Evolutionary conservation across 2,888 invertebrate species (phyloP), one percentile per base, ranked within the genome.

Genomic region (Hydropsyche betteni): DNA sequence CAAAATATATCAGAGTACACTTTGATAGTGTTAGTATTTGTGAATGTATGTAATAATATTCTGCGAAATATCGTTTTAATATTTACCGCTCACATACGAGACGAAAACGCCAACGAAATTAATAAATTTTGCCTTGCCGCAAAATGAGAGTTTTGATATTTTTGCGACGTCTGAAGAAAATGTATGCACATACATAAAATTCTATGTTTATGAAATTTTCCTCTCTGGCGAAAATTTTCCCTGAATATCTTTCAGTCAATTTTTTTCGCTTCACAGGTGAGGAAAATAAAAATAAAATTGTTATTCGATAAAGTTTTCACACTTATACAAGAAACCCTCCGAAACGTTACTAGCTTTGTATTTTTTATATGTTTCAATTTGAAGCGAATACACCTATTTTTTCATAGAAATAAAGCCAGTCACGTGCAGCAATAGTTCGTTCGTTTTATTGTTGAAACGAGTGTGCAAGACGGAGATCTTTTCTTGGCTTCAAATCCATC

Each of bases 401-500:
- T 44, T 44, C 6, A 8, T 10, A 44, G 10, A 44, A 1, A 44
- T 44, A 44, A 44, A 44, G 10, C 44, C 44, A 44, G 44, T 44
- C 44, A 55, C 55, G 16, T 14, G 16, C 55, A 55, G 55, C n/a
- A 1, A n/a, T 14, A 3, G 55, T 55, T 3, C 16, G 10, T 55
- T 16, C 55, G 69, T 14, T 16, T 38, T 44, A 69, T 70, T 70
- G 70, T 52, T 52, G 16, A 50, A 16, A 52, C 52, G 70, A 70
- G 52, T 70, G 70, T 70, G 52, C 52, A 38, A 70, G 70, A 70
- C 70, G 44, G 70, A 24, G 70, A 70, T 70, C 70, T 33, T 70
- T 50, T 70, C 52, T 51, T 70, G 8, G 50, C 52, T 44, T 70
- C 70, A 70, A 52, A 52, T 70, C 70, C 70, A 70, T 70, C 70